Conservation (phyloP, 2,888 invertebrate species). For the Thera britannica region DNA sequence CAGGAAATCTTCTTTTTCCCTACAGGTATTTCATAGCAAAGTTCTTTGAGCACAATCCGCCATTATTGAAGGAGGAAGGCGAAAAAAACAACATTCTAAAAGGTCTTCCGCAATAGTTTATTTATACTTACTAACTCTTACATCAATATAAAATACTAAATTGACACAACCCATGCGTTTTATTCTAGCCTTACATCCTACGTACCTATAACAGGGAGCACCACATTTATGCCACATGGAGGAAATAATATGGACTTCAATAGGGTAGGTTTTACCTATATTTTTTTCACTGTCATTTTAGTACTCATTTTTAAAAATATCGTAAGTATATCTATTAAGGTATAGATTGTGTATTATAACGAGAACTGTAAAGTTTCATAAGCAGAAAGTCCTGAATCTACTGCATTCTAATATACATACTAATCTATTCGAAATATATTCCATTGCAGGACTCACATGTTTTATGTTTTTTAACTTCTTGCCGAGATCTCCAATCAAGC, state of each 20-base stretch:
- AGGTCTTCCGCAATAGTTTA: constrained; percentile 13
- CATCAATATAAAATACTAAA: constrained; percentile 11
- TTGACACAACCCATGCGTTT: constrained; percentile 9
- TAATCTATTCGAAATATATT: constrained; percentile 4
- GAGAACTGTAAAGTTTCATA: too few species aligned
- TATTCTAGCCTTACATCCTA: constrained; percentile 1
- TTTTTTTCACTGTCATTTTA: too few species aligned
- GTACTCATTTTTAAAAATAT: too few species aligned
- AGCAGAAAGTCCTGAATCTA: too few species aligned
- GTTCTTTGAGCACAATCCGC: constrained; percentile 59
- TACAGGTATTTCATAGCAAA: constrained; percentile 79
- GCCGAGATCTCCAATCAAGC: constrained; percentile 12
- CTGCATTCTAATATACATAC: too few species aligned
- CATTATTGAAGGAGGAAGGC: constrained; percentile 5
- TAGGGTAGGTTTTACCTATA: too few species aligned
- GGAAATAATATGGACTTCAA: too few species aligned
- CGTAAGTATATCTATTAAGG: too few species aligned
- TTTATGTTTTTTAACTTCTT: constrained; percentile 11
- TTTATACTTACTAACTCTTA: not conserved
- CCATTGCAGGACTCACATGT: constrained; percentile 14
- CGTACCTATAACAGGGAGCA: too few species aligned
- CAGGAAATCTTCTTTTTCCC: constrained; percentile 27
- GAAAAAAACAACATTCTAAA: constrained; percentile 11
- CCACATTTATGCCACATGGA: too few species aligned
- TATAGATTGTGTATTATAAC: too few species aligned